Evolutionary conservation across 2,797 vertebrate species (phyloP).

Genomic region (Lagodon rhomboides): DNA sequence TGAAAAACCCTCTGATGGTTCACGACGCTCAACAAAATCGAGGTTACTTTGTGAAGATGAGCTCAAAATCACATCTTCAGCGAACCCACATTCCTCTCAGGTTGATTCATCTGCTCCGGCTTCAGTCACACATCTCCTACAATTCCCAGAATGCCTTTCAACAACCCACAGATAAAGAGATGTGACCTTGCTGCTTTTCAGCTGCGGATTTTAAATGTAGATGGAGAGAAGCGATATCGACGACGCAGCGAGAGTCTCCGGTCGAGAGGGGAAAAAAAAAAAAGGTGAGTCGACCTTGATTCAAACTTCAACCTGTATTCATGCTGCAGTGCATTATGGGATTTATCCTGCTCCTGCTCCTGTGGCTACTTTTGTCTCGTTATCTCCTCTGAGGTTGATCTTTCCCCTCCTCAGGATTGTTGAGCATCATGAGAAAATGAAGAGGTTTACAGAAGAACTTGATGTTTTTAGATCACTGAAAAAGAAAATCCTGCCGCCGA

Average conservation of each 20-base stretch:
- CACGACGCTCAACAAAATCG: not conserved
- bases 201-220: slow-evolving; percentile 32
- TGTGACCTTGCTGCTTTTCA: slow-evolving; percentile 44
- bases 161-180: slow-evolving; percentile 24
- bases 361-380: not conserved
- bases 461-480: slow-evolving; percentile 5
- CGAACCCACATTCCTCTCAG: not conserved
- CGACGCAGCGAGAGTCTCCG: slow-evolving; percentile 17
- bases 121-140: slow-evolving; percentile 13
- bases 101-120: not conserved
- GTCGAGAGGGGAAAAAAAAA: not conserved
- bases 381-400: not conserved
- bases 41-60: not conserved
- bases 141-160: slow-evolving; percentile 42
- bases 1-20: not conserved
- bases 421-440: not conserved
- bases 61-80: not conserved
- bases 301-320: slow-evolving; percentile 24
- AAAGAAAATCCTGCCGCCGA: not conserved
- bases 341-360: not conserved
- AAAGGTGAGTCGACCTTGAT: slow-evolving; percentile 51
- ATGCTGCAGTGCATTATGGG: slow-evolving; percentile 29
- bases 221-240: slow-evolving; percentile 26
- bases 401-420: not conserved
- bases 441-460: slow-evolving; percentile 9